Base-by-base conservation (phyloP, 2,113 vertebrate genomes). In the Tympanuchus pallidicinctus region DNA sequence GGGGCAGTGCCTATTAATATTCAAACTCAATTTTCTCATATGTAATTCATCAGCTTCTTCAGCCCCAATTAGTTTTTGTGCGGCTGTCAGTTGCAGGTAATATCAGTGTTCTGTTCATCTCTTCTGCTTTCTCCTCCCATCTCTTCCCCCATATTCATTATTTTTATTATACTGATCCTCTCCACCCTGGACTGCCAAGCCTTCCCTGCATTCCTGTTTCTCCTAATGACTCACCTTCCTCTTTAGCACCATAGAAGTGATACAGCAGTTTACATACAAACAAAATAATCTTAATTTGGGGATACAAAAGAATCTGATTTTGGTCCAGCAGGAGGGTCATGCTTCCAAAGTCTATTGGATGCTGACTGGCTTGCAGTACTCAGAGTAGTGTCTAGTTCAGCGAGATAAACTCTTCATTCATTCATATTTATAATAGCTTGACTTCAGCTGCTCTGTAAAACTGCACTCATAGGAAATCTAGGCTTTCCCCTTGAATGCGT, bases 21-120 rank as follows among this genome's bases (percentile, higher is more conserved):
- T 89, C 78, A 66, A 84, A 57, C 28, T 80, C 48, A 36, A 65
- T 92, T 88, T 93, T 82, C 76, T 91, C 84, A 70, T 88, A 78
- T n/a, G 66, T 79, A 93, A 93, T 89, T 93, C 45, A 72, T 82
- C 28, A 77, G 71, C 61, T 93, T 92, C 74, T 54, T 75, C 76
- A 71, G 57, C 42, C 34, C 25, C 88, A 93, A 92, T 94, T 90
- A 92, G 60, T 90, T 93, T 93, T 89, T 66, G 75, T 69, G 77
- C 64, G 36, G 61, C 80, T 90, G 88, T 85, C 77, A 81, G 79
- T 78, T 0, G 4, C 42, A 71, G 61, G 36, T 24, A 91, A 22
- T 81, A 83, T 72, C 73, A 94, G 67, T 76, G 85, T 40, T 78
- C 69, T 18, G 83, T 81, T 81, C 76, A 61, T 73, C 57, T 90